Percentiles rank a stretch among this genome's conserved stretches.
Evolutionary conservation across 2,888 invertebrate genomes (phyloP).

Genomic region (Apamea sordens): DNA sequence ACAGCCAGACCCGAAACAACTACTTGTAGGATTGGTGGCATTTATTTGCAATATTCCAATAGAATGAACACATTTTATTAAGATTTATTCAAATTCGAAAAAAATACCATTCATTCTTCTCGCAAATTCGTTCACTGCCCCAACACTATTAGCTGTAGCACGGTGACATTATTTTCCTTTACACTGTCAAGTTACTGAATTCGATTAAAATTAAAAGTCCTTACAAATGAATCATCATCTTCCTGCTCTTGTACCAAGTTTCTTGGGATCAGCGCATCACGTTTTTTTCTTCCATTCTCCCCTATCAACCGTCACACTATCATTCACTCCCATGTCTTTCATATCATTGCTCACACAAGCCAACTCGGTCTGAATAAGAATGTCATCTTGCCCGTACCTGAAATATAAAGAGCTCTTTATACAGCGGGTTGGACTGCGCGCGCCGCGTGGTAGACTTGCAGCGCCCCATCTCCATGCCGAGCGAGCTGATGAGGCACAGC

Average conservation of each 20-base stretch:
- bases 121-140: no score
- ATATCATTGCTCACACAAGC: not conserved
- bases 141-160: no score
- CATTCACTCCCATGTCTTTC: not conserved
- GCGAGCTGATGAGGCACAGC: conserved; percentile 96
- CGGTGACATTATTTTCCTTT: no score
- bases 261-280: not conserved
- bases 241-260: not conserved
- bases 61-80: no score
- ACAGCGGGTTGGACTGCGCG: conserved; percentile 98
- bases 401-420: conserved; percentile 97
- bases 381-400: not conserved
- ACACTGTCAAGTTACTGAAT: not conserved
- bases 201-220: not conserved
- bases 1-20: no score
- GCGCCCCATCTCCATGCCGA: conserved; percentile 97
- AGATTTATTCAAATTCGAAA: no score
- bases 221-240: not conserved
- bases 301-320: not conserved
- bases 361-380: not conserved
- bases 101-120: no score
- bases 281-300: not conserved
- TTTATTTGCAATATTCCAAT: no score
- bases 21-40: no score
- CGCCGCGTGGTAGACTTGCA: conserved; percentile 97